These are phyloP conservation scores for Recurvirostra avosetta DNA, from an alignment of 2,113 vertebrate species.

Conservation along the genomic window DNA sequence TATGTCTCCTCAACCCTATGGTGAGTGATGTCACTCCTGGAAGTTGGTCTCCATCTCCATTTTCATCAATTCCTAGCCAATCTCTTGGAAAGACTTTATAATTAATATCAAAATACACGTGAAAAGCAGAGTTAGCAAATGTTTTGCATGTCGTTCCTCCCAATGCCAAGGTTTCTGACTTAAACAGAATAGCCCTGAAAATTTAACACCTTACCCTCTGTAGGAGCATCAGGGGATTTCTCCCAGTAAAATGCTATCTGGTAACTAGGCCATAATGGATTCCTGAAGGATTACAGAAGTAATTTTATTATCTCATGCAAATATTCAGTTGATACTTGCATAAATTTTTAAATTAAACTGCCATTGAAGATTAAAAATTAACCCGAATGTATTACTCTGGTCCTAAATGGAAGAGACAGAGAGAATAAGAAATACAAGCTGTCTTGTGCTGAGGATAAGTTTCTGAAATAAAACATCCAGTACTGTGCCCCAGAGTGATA, in stretches of 20 bases:
- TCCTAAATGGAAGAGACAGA: not conserved
- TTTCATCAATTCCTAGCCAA: not conserved
- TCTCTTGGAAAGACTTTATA: not conserved
- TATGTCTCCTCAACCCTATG: not conserved
- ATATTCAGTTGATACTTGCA: not conserved
- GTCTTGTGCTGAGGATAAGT: not conserved
- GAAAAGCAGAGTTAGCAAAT: not conserved
- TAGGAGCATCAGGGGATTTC: not conserved
- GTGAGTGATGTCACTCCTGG: accelerated
- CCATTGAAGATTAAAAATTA: not conserved
- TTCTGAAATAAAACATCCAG: not conserved
- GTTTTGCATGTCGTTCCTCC: not conserved
- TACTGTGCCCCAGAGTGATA: not conserved
- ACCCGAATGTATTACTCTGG: not conserved
- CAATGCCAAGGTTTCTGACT: not conserved
- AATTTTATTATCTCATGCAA: not conserved
- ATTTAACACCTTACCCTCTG: not conserved
- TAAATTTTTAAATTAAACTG: not conserved
- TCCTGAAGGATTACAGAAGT: not conserved
- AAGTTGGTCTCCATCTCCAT: not conserved
- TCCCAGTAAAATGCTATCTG: not conserved
- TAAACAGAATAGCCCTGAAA: not conserved
- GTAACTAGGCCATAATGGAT: not conserved
- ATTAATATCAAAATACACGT: not conserved
- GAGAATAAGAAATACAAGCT: not conserved